phyloP scores from a whole-genome alignment of 2,888 invertebrate species.

The Toxonevra muliebris region DNA sequence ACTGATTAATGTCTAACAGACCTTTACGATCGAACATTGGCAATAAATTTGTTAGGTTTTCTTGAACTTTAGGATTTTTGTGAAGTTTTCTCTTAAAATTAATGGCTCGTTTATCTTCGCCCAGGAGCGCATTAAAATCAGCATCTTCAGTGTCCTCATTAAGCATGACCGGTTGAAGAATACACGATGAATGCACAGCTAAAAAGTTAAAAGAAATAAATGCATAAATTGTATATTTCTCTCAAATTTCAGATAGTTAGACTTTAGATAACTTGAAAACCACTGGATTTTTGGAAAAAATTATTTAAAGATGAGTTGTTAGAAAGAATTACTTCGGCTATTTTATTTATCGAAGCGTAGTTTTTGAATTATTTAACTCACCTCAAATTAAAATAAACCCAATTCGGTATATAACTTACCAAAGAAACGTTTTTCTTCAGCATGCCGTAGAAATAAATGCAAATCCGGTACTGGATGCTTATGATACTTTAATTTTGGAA shows the following conservation, averaged over 20 bases:
- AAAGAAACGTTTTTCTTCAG: constrained; percentile 55
- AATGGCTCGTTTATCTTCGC: constrained; percentile 56
- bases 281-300: no score
- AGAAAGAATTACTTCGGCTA: no score
- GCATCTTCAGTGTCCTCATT: constrained; percentile 59
- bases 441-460: constrained; percentile 53
- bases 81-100: constrained; percentile 59
- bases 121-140: constrained; percentile 59
- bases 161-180: constrained; percentile 60
- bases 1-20: constrained; percentile 56
- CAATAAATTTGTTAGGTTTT: constrained; percentile 55
- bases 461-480: constrained; percentile 55
- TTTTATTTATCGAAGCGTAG: no score
- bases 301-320: no score
- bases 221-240: no score
- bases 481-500: constrained; percentile 51
- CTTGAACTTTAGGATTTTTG: constrained; percentile 56
- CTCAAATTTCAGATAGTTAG: no score
- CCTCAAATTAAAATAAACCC: no score
- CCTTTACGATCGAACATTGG: constrained; percentile 60
- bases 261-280: no score
- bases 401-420: no score
- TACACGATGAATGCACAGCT: constrained; percentile 57
- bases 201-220: background rate
- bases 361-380: no score